These are phyloP conservation scores for Synanthedon tipuliformis DNA, from an alignment of 2,888 invertebrate genomes.

Conservation along the genomic window DNA sequence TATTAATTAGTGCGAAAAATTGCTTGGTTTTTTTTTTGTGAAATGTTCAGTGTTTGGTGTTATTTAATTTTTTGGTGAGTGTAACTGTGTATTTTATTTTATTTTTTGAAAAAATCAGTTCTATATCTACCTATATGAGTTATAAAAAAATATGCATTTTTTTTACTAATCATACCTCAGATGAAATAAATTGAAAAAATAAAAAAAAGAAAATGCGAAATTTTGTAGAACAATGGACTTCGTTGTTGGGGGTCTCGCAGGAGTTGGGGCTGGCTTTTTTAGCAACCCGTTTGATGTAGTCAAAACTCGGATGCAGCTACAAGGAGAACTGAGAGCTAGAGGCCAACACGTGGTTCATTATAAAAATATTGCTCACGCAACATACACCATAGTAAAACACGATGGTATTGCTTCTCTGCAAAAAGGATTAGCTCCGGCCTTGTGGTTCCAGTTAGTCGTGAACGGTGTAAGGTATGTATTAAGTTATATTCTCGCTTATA, in stretches of 20 bases:
- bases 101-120: not conserved
- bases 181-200: not conserved
- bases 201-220: not conserved
- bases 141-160: not conserved
- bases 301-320: slow-evolving; percentile 90
- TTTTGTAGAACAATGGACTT: slow-evolving; percentile 74
- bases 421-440: slow-evolving; percentile 83
- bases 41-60: too few species aligned
- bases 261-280: slow-evolving; percentile 82
- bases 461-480: slow-evolving; percentile 68
- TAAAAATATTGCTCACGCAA: slow-evolving; percentile 84
- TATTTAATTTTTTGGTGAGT: not conserved
- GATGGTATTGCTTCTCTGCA: slow-evolving; percentile 83
- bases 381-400: slow-evolving; percentile 77
- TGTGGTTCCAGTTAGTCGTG: slow-evolving; percentile 81
- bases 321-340: slow-evolving; percentile 79
- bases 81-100: not conserved
- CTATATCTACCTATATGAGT: not conserved
- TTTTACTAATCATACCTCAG: not conserved
- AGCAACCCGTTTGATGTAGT: slow-evolving; percentile 92
- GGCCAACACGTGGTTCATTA: slow-evolving; percentile 74
- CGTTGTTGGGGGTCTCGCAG: slow-evolving; percentile 79
- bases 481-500: not conserved
- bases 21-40: too few species aligned
- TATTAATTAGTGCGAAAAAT: too few species aligned